Evolutionary conservation across 1,140 invertebrate species (phyloP).

Genomic region (Nomia melanderi): DNA sequence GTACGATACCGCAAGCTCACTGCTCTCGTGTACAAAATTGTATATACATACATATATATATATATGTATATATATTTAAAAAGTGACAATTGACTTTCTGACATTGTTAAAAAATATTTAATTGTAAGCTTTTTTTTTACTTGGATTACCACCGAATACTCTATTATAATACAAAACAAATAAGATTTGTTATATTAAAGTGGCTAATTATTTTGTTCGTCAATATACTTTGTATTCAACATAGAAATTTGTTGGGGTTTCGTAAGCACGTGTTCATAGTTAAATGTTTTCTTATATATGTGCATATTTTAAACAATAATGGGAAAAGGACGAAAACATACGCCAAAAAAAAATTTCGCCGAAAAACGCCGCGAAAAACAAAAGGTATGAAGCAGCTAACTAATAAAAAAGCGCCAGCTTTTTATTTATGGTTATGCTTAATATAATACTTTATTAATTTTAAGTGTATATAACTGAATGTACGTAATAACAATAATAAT

Average conservation of each 20-base stretch:
- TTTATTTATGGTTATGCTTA: constrained; percentile 42
- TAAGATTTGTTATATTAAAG: too few species aligned
- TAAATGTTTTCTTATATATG: not conserved
- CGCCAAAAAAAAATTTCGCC: constrained; percentile 77
- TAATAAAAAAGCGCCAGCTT: not conserved
- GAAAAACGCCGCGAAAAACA: constrained; percentile 78
- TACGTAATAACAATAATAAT: not conserved
- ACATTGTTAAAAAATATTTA: too few species aligned
- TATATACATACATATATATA: too few species aligned
- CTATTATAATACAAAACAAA: too few species aligned
- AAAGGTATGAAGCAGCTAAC: constrained; percentile 62
- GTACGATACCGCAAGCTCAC: too few species aligned
- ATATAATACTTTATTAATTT: not conserved
- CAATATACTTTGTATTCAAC: not conserved
- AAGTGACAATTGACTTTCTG: too few species aligned
- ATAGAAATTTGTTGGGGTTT: not conserved
- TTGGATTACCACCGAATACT: too few species aligned
- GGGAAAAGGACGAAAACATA: constrained; percentile 74
- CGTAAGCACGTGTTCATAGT: constrained; percentile 37
- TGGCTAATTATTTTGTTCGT: too few species aligned
- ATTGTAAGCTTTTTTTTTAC: too few species aligned
- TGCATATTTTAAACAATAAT: constrained; percentile 54
- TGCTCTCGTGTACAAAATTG: too few species aligned
- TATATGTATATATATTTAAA: too few species aligned
- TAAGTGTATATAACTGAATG: not conserved